phyloP scores from a whole-genome alignment of 1,140 invertebrate species.

The Tribolium castaneum region DNA sequence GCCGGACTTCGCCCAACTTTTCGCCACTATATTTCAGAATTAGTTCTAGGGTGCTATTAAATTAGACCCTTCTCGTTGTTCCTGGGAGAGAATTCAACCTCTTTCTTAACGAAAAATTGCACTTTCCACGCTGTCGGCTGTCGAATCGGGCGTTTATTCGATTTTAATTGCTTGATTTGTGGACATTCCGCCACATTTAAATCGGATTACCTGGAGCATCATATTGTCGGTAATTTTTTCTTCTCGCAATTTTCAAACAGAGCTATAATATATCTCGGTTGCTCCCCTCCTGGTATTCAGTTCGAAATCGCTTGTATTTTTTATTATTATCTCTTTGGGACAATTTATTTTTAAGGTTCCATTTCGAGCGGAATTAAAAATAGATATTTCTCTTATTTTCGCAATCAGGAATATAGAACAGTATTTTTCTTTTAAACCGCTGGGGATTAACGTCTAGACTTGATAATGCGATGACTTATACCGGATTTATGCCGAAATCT shows the following conservation, averaged over 20 bases:
- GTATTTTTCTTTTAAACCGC: neutral
- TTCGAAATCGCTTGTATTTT: slow-evolving; percentile 8
- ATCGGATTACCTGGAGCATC: neutral
- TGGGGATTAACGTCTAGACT: slow-evolving; percentile 1
- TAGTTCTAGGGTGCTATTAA: neutral
- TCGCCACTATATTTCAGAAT: slow-evolving; percentile 6
- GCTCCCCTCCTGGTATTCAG: neutral
- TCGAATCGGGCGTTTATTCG: neutral
- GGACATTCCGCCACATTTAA: neutral
- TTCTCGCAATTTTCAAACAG: neutral
- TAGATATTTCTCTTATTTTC: neutral
- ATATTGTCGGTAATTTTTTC: neutral
- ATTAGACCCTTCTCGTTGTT: neutral
- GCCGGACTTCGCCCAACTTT: neutral
- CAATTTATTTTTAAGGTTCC: neutral
- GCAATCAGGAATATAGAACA: neutral
- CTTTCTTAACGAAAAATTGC: neutral
- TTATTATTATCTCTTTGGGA: slow-evolving; percentile 19
- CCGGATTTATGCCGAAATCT: slow-evolving; percentile 8
- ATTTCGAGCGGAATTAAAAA: slow-evolving; percentile 6
- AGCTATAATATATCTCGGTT: neutral
- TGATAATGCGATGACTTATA: slow-evolving; percentile 21
- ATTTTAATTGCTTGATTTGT: neutral
- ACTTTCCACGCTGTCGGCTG: neutral
- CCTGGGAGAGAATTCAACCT: neutral